A percentile compares a stretch with the other conserved stretches of the same genome.
phyloP scores from a whole-genome alignment of 2,113 vertebrate species.

The Oryzias melastigma region DNA sequence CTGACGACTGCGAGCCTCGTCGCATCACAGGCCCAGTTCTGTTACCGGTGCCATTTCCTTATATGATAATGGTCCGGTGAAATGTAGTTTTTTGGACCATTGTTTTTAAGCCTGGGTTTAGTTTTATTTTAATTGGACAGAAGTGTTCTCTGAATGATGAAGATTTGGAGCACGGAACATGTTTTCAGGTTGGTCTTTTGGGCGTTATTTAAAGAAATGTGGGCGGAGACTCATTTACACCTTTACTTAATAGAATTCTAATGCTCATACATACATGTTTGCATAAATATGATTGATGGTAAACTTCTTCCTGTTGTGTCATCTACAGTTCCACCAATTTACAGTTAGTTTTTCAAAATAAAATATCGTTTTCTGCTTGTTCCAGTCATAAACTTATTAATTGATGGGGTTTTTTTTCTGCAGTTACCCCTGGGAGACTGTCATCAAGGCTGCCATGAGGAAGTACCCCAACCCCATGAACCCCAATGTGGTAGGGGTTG shows the following conservation, averaged over 20 bases:
- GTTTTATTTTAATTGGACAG: neutral
- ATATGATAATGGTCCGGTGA: slow-evolving; percentile 32
- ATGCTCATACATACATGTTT: neutral
- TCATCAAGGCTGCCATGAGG: slow-evolving; percentile 95
- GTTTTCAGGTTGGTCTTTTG: slow-evolving; percentile 72
- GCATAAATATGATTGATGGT: neutral
- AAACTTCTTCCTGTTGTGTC: neutral
- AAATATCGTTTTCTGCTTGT: neutral
- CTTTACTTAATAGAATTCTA: neutral
- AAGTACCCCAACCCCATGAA: slow-evolving; percentile 99
- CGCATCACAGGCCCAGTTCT: slow-evolving; percentile 33
- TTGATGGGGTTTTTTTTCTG: neutral
- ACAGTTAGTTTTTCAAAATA: too few species aligned
- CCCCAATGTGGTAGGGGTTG: slow-evolving; percentile 92
- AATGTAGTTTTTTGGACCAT: neutral
- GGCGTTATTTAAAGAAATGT: neutral
- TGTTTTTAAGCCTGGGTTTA: neutral
- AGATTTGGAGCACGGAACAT: slow-evolving; percentile 82
- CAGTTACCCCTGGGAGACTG: slow-evolving; percentile 96
- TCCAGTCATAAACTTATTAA: neutral
- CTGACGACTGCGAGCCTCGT: slow-evolving; percentile 36
- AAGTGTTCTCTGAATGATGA: slow-evolving; percentile 61
- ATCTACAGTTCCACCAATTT: neutral
- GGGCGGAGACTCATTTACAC: neutral
- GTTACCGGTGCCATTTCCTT: slow-evolving; percentile 16